Evolutionary conservation across 2,888 invertebrate genomes (phyloP).

Genomic region (Dilophus febrilis): DNA sequence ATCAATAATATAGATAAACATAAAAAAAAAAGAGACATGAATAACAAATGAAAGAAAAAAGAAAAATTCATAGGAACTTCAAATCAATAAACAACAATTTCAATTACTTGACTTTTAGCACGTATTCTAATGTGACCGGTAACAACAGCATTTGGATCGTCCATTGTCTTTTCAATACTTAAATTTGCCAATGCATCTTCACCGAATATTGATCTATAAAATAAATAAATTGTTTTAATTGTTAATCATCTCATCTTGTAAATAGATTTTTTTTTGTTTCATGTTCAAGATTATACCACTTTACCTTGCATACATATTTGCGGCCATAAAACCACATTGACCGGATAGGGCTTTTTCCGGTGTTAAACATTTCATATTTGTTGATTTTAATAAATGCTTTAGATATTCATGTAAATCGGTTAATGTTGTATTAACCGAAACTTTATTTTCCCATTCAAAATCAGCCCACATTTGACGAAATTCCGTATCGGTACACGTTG

Average conservation of each 20-base stretch:
- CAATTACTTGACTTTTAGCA: constrained; percentile 85
- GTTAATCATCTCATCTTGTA: background rate
- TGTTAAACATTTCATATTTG: constrained; percentile 98
- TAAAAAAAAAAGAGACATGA: constrained; percentile 8
- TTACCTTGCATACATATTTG: constrained; percentile 86
- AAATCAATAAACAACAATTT: constrained; percentile 3
- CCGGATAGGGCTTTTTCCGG: constrained; percentile 93
- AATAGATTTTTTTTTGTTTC: no score
- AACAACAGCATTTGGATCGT: constrained; percentile 74
- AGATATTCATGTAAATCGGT: constrained; percentile 87
- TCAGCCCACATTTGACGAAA: constrained; percentile 99
- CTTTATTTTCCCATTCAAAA: constrained; percentile 99
- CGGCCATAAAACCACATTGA: constrained; percentile 99
- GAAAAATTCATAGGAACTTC: background rate
- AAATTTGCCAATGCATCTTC: constrained; percentile 98
- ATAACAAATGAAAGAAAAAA: constrained; percentile 1
- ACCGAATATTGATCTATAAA: constrained; percentile 72
- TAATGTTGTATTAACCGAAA: constrained; percentile 80
- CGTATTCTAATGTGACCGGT: constrained; percentile 94
- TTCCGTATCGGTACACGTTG: constrained; percentile 83
- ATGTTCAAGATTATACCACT: constrained; percentile 5
- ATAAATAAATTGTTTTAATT: background rate
- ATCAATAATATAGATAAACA: constrained; percentile 14
- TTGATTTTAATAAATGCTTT: constrained; percentile 77
- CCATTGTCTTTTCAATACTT: constrained; percentile 89